These are phyloP conservation scores for Norana najaformis DNA, from an alignment of 2,888 invertebrate species.

Conservation along the genomic window DNA sequence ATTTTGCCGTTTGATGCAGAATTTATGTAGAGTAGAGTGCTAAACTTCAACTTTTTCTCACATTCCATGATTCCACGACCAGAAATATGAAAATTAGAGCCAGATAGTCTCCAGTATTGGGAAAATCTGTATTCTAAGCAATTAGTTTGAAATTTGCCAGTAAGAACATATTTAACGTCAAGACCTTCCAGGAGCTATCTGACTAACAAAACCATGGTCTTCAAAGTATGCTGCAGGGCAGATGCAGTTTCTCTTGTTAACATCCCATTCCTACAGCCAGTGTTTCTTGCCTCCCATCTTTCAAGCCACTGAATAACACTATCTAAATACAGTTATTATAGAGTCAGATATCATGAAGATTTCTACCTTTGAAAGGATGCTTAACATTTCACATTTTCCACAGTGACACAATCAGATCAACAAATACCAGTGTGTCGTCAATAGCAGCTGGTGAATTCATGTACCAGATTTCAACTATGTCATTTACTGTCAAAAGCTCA, in stretches of 20 bases:
- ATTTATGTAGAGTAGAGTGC: not conserved
- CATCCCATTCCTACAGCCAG: not conserved
- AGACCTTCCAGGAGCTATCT: not conserved
- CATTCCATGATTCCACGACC: conserved; percentile 2
- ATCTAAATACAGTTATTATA: no score
- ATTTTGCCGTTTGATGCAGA: not conserved
- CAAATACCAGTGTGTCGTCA: no score
- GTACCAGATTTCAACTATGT: no score
- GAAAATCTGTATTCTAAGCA: not conserved
- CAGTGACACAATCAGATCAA: no score
- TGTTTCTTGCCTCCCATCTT: not conserved
- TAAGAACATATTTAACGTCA: not conserved
- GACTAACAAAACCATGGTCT: not conserved
- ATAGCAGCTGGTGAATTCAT: no score
- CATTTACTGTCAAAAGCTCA: no score
- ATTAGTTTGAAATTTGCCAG: not conserved
- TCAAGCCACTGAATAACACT: not conserved
- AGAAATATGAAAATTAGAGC: not conserved
- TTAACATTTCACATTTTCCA: no score
- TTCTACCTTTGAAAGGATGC: no score
- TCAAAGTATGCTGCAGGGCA: not conserved
- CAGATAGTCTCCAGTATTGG: not conserved
- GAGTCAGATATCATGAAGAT: no score
- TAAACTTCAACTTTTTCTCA: not conserved
- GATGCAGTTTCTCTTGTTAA: not conserved